These are phyloP conservation scores for Ia io DNA, from an alignment of 2,113 vertebrate species.

Conservation along the genomic window DNA sequence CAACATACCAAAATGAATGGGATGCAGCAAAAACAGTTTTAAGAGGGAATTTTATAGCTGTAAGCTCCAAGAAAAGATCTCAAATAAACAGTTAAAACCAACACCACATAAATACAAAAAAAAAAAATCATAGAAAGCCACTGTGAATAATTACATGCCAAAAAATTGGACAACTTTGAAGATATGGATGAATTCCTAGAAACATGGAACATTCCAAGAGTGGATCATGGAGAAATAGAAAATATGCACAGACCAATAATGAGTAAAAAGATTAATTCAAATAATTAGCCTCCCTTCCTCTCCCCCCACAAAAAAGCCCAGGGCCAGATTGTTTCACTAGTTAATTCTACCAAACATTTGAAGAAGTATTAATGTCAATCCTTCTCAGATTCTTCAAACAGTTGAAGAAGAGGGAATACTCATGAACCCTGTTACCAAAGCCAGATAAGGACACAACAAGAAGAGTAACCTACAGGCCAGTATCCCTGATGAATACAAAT, in stretches of 20 bases:
- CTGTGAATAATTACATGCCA: neutral
- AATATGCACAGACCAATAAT: neutral
- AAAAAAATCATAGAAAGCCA: neutral
- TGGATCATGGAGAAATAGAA: neutral
- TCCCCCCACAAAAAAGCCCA: neutral
- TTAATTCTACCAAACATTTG: neutral
- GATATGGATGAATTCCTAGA: neutral
- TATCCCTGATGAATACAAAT: neutral
- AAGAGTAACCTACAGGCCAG: neutral
- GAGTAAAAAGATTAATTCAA: neutral
- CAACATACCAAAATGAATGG: neutral
- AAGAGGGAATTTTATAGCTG: neutral
- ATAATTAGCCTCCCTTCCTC: neutral
- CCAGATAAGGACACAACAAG: neutral
- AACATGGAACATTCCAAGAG: neutral
- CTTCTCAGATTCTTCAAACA: neutral
- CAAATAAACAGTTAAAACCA: neutral
- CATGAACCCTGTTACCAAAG: neutral
- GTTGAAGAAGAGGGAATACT: neutral
- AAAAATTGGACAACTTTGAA: neutral
- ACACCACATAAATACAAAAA: neutral
- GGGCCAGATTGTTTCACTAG: neutral
- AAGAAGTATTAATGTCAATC: neutral
- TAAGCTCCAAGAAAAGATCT: neutral
- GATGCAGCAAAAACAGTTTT: neutral